Percentiles rank a stretch among this genome's conserved stretches.
phyloP scores from a whole-genome alignment of 2,888 invertebrate species.

The Spilosoma lubricipeda region DNA sequence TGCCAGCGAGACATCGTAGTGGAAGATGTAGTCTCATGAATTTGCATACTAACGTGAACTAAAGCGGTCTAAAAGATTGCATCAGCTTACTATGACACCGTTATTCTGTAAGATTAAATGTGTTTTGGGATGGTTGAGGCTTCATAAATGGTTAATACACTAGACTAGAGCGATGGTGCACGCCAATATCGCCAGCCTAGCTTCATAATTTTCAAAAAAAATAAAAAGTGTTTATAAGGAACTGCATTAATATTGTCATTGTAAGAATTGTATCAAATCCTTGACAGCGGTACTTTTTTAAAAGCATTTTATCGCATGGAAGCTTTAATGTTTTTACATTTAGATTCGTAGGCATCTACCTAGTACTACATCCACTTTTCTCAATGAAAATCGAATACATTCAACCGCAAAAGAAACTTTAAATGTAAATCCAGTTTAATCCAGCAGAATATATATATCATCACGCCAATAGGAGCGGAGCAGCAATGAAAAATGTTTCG shows the following conservation, averaged over 20 bases:
- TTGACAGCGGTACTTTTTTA: no score
- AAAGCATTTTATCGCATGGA: background rate
- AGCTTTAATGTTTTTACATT: background rate
- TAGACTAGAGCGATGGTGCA: background rate
- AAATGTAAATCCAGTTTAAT: constrained; percentile 32
- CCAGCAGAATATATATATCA: no score
- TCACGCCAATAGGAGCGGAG: no score
- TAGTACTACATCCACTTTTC: background rate
- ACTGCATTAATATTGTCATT: background rate
- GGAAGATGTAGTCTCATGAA: constrained; percentile 40
- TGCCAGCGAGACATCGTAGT: constrained; percentile 13
- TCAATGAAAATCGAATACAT: background rate
- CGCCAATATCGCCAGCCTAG: background rate
- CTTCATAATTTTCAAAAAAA: no score
- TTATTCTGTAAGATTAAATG: background rate
- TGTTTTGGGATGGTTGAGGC: background rate
- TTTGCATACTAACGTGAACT: constrained; percentile 47
- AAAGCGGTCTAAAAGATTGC: constrained; percentile 38
- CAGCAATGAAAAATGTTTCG: no score
- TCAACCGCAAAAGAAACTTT: constrained; percentile 2
- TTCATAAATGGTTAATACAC: background rate
- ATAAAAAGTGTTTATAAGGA: background rate
- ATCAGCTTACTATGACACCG: constrained; percentile 16
- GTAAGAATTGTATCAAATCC: background rate
- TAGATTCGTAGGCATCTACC: background rate